Percentiles rank a stretch among this genome's conserved stretches.
Evolutionary conservation across 2,797 vertebrate species (phyloP).

Genomic region (Columba guinea): DNA sequence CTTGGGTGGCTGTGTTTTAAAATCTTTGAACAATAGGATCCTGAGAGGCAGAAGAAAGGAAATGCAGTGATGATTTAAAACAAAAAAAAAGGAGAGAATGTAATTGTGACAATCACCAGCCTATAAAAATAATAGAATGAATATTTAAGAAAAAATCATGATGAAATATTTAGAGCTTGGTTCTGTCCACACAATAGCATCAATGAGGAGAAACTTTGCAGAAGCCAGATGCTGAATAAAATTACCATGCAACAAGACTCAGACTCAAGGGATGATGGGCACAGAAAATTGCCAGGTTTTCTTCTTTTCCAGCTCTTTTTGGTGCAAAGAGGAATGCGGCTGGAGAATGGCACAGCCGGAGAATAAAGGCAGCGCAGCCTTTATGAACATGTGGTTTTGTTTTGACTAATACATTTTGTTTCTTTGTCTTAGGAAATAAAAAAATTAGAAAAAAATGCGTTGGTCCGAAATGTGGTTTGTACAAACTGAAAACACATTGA

Average conservation of each 20-base stretch:
- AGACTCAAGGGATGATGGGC: background rate
- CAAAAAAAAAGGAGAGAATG: background rate
- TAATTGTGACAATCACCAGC: constrained; percentile 30
- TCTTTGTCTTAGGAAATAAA: constrained; percentile 61
- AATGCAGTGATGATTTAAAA: background rate
- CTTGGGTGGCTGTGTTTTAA: background rate
- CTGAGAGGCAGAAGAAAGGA: constrained; percentile 16
- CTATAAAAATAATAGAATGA: constrained; percentile 26
- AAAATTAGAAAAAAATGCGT: background rate
- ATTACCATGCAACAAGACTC: background rate
- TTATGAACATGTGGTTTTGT: constrained; percentile 43
- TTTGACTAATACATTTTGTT: constrained; percentile 48
- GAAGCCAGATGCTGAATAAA: constrained; percentile 11
- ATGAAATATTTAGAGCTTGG: constrained; percentile 42
- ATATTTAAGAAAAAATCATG: background rate
- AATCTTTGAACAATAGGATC: background rate
- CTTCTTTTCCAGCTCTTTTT: constrained; percentile 5
- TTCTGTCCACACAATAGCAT: constrained; percentile 32
- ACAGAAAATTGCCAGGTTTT: background rate
- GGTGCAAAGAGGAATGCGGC: background rate
- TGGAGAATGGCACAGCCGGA: background rate
- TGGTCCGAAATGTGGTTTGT: constrained; percentile 19
- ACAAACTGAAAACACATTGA: constrained; percentile 53
- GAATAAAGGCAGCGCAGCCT: background rate
- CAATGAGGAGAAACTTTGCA: constrained; percentile 14